Evolutionary conservation across 2,797 vertebrate species (phyloP).

Genomic region (Cossypha dichroa): DNA sequence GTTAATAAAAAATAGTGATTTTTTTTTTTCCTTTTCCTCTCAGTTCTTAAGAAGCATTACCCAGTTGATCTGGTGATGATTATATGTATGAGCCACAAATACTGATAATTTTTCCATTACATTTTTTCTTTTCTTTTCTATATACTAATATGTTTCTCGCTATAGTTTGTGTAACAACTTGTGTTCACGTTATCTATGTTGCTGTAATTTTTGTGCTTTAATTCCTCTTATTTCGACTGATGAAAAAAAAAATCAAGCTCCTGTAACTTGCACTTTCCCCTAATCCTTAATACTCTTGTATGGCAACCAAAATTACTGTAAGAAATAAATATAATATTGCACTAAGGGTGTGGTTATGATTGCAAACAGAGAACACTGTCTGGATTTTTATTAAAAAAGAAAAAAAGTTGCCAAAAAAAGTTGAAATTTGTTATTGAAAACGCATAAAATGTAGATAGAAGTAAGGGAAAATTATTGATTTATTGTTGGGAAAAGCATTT

Average conservation of each 20-base stretch:
- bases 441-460: not conserved
- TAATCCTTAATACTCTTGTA: conserved; percentile 90
- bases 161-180: conserved; percentile 86
- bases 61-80: conserved; percentile 78
- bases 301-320: conserved; percentile 96
- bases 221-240: conserved; percentile 87
- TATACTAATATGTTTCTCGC: conserved; percentile 84
- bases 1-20: conserved; percentile 83
- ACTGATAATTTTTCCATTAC: conserved; percentile 70
- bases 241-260: conserved; percentile 80
- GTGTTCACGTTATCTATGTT: conserved; percentile 93
- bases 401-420: conserved; percentile 21
- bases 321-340: conserved; percentile 97
- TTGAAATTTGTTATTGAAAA: not conserved
- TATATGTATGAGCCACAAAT: conserved; percentile 76
- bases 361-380: conserved; percentile 70
- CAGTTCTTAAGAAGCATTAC: conserved; percentile 75
- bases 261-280: conserved; percentile 90
- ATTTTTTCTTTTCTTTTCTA: conserved; percentile 75
- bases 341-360: conserved; percentile 85
- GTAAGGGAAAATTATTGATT: not conserved
- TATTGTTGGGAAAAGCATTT: not conserved
- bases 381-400: conserved; percentile 37
- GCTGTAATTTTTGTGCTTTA: conserved; percentile 96
- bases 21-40: conserved; percentile 12